Evolutionary conservation across 2,888 invertebrate genomes (phyloP).

Genomic region (Mellilla xanthometata): DNA sequence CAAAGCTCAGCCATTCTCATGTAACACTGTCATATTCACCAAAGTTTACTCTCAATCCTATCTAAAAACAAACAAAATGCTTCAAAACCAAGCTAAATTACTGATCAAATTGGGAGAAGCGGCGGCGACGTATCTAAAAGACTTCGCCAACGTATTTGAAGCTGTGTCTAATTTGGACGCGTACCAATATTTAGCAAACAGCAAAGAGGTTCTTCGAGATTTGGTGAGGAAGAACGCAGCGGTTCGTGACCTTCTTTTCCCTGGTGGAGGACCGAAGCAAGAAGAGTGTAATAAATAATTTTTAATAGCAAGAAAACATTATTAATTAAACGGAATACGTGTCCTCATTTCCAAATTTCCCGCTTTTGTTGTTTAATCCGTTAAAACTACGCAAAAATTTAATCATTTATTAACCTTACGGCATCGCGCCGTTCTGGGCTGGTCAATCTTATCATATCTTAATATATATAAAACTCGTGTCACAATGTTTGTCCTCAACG

Average conservation of each 20-base stretch:
- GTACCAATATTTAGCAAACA: background rate
- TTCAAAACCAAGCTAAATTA: background rate
- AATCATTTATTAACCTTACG: too few species aligned
- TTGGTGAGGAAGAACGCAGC: background rate
- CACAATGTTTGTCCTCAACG: too few species aligned
- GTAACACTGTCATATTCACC: background rate
- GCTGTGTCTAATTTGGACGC: background rate
- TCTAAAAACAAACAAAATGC: background rate
- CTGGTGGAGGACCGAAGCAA: background rate
- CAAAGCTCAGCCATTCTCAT: background rate
- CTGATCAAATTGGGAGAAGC: background rate
- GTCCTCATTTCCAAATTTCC: too few species aligned
- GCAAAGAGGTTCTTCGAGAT: background rate
- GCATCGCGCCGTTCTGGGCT: too few species aligned
- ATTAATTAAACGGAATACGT: too few species aligned
- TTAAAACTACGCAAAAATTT: too few species aligned
- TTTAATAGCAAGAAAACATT: too few species aligned
- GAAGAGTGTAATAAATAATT: background rate
- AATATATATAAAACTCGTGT: too few species aligned
- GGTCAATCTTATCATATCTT: too few species aligned
- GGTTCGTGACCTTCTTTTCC: background rate
- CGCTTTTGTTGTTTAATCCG: too few species aligned
- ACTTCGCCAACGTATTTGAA: background rate
- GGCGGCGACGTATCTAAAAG: background rate
- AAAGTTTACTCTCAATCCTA: background rate